Conservation (phyloP, 2,888 invertebrate species). For the Reticulitermes lucifugus region DNA sequence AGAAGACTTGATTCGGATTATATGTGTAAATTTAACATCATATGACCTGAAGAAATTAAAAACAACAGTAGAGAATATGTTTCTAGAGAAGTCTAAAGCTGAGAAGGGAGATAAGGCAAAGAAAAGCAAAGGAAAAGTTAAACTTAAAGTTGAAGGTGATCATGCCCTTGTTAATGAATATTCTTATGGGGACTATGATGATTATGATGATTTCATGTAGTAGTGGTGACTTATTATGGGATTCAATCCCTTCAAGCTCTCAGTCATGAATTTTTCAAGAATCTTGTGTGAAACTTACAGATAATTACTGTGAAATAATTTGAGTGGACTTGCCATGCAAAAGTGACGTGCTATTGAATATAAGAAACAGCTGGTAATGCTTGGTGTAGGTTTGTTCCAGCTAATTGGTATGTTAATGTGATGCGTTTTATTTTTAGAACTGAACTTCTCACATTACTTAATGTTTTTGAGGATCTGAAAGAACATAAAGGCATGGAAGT, state of each 20-base stretch:
- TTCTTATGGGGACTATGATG: slow-evolving; percentile 75
- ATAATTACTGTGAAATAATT: neutral
- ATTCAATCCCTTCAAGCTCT: neutral
- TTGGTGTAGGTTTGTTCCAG: slow-evolving; percentile 16
- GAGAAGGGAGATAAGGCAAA: slow-evolving; percentile 86
- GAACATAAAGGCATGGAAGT: neutral
- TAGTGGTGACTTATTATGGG: neutral
- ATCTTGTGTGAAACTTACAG: neutral
- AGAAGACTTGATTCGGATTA: slow-evolving; percentile 81
- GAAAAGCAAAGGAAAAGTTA: slow-evolving; percentile 81
- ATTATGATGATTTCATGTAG: slow-evolving; percentile 86
- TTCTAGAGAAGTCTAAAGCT: slow-evolving; percentile 88
- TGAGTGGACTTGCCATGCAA: neutral
- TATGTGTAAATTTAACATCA: slow-evolving; percentile 80
- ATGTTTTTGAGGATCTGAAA: neutral
- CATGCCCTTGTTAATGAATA: slow-evolving; percentile 76
- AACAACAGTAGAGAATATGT: slow-evolving; percentile 83
- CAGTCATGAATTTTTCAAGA: neutral
- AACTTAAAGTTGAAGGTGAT: slow-evolving; percentile 82
- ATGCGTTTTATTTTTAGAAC: slow-evolving; percentile 12
- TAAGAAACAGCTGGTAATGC: neutral
- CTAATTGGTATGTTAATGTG: slow-evolving; percentile 18
- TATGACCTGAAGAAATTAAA: slow-evolving; percentile 88
- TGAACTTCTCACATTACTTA: slow-evolving; percentile 21
- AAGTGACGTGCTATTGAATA: neutral